phyloP scores from a whole-genome alignment of 2,113 vertebrate species.

The Elephantulus edwardii region DNA sequence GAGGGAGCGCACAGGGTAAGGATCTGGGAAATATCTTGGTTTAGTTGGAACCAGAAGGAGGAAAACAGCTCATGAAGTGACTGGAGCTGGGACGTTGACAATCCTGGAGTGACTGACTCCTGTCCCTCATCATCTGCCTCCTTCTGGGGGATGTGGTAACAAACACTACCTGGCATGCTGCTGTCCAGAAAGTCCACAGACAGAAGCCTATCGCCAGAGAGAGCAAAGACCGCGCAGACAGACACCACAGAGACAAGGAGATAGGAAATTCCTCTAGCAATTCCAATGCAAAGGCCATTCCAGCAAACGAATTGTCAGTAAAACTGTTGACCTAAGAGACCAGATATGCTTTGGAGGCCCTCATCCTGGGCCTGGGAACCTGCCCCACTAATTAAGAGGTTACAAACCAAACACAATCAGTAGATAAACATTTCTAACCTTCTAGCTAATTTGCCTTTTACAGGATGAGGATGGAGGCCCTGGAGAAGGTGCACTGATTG shows the following conservation, averaged over 20 bases:
- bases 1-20: neutral
- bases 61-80: neutral
- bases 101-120: neutral
- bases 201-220: neutral
- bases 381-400: slow-evolving; percentile 56
- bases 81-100: neutral
- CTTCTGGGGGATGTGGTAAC: neutral
- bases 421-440: slow-evolving; percentile 63
- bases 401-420: slow-evolving; percentile 58
- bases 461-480: neutral
- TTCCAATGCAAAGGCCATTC: accelerated
- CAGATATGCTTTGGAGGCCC: slow-evolving; percentile 13
- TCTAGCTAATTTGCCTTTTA: slow-evolving; percentile 38
- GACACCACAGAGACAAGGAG: neutral
- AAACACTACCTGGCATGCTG: neutral
- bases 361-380: slow-evolving; percentile 1
- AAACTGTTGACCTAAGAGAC: slow-evolving; percentile 59
- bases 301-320: neutral
- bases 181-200: neutral
- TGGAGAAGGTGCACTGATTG: slow-evolving; percentile 1
- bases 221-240: neutral
- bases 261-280: neutral
- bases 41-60: neutral
- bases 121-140: neutral
- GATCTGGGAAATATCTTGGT: neutral